Percentiles rank a stretch among this genome's conserved stretches.
phyloP scores from a whole-genome alignment of 1,140 invertebrate species.

The Leucophenga varia region DNA sequence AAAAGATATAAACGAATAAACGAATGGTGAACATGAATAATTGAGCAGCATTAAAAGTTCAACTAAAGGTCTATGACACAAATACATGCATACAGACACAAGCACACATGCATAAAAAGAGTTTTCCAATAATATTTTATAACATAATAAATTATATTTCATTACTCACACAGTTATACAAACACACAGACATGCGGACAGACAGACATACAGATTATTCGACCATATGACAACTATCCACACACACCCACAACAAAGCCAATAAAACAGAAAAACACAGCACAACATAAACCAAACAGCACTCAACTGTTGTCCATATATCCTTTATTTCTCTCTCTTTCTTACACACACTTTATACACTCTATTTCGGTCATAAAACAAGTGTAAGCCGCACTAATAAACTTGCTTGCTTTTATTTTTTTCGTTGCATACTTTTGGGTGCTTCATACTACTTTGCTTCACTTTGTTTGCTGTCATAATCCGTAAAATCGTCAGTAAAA shows the following conservation, averaged over 20 bases:
- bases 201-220: constrained; percentile 35
- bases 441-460: too few species aligned
- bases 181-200: neutral
- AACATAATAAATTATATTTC: constrained; percentile 53
- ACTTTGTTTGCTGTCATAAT: constrained; percentile 28
- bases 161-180: constrained; percentile 11
- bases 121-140: constrained; percentile 48
- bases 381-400: constrained; percentile 46
- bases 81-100: too few species aligned
- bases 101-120: constrained; percentile 11
- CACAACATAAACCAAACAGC: constrained; percentile 40
- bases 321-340: constrained; percentile 7
- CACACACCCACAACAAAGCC: constrained; percentile 5
- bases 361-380: constrained; percentile 46
- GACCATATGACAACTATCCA: constrained; percentile 46
- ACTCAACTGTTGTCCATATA: constrained; percentile 51
- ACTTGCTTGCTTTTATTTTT: constrained; percentile 37
- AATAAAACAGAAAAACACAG: neutral
- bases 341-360: too few species aligned
- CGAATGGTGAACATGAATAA: constrained; percentile 51
- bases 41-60: constrained; percentile 48
- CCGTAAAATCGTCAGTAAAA: constrained; percentile 53
- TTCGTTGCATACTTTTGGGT: constrained; percentile 10
- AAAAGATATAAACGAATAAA: too few species aligned
- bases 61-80: constrained; percentile 42